These are phyloP conservation scores for Heliocidaris erythrogramma DNA, from an alignment of 35 echinoderm and acorn worm species.

Conservation along the genomic window DNA sequence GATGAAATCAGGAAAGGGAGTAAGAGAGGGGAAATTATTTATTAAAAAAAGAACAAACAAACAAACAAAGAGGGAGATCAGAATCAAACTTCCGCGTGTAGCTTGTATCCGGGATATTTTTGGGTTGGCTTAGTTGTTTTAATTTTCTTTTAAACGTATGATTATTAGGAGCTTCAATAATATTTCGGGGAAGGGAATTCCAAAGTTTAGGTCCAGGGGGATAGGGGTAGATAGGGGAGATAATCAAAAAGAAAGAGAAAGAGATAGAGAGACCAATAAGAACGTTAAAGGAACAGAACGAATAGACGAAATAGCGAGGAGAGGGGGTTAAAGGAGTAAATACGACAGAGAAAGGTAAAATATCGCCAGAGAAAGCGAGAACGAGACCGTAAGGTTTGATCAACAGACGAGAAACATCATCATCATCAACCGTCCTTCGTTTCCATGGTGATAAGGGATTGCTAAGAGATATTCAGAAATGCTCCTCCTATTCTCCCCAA, in stretches of 20 bases:
- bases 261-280: background rate
- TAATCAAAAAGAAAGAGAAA: background rate
- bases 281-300: background rate
- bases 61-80: too few relatives aligned
- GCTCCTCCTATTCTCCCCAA: background rate
- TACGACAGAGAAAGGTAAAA: background rate
- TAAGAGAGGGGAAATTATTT: too few relatives aligned
- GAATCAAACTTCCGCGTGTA: too few relatives aligned
- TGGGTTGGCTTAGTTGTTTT: too few relatives aligned
- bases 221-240: too few relatives aligned
- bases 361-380: background rate
- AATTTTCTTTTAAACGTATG: too few relatives aligned
- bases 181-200: too few relatives aligned
- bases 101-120: too few relatives aligned
- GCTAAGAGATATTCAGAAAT: background rate
- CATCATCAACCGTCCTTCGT: background rate
- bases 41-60: too few relatives aligned
- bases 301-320: background rate
- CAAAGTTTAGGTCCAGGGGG: too few relatives aligned
- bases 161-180: too few relatives aligned
- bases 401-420: background rate
- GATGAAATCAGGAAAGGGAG: too few relatives aligned
- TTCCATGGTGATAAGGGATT: background rate
- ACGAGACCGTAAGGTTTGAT: background rate
- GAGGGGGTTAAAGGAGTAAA: background rate